Conservation (phyloP, 2,888 invertebrate species). For the Lasioglossum lativentre region DNA sequence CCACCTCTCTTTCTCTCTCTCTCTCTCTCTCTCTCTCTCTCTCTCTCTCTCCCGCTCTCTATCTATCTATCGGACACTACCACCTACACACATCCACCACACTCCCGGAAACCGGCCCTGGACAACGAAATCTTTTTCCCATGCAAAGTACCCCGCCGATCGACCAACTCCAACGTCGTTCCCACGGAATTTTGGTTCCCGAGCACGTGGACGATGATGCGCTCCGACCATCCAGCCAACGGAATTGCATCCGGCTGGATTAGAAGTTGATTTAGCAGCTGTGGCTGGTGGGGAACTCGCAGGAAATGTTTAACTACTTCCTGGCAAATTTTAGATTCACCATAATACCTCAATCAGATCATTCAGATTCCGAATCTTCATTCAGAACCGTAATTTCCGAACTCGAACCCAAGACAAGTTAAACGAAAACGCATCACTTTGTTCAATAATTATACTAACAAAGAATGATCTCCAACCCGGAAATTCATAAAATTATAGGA, state of each 20-base stretch:
- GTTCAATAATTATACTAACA: too few species aligned
- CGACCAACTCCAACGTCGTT: neutral
- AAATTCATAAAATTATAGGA: too few species aligned
- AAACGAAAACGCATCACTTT: neutral
- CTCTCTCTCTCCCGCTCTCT: too few species aligned
- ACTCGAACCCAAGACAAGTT: neutral
- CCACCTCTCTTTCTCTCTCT: slow-evolving; percentile 11
- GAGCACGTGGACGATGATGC: neutral
- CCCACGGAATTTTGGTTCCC: slow-evolving; percentile 1
- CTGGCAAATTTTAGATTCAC: neutral
- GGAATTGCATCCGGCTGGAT: neutral
- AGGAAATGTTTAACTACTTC: neutral
- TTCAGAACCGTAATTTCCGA: neutral
- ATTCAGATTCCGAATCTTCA: neutral
- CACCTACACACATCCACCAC: neutral
- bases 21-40: neutral
- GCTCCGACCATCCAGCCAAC: neutral
- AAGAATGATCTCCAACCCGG: too few species aligned
- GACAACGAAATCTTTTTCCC: slow-evolving; percentile 52
- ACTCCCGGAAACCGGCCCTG: neutral
- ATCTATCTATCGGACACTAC: slow-evolving; percentile 31
- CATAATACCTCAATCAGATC: neutral
- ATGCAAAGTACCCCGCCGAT: slow-evolving; percentile 51
- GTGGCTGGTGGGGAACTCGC: neutral
- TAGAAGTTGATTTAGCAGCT: neutral